Conservation (phyloP, 1,140 invertebrate species). For the Nilaparvata lugens region DNA sequence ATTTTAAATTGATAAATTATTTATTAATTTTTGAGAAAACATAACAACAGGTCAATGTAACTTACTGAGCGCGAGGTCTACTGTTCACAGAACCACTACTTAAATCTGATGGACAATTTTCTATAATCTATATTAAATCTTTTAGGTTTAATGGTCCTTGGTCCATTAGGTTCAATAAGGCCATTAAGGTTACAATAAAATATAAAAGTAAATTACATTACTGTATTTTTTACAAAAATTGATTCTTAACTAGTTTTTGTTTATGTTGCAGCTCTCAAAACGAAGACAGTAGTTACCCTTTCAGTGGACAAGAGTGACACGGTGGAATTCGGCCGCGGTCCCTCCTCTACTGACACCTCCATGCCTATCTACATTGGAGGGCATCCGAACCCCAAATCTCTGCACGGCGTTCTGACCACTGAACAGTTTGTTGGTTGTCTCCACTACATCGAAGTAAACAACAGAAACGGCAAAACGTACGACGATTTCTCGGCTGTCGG, state of each 20-base stretch:
- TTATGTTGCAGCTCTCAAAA: slow-evolving; percentile 62
- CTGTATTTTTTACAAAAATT: background rate
- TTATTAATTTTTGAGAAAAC: no score
- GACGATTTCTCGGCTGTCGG: slow-evolving; percentile 47
- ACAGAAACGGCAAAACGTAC: slow-evolving; percentile 46
- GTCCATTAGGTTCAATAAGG: no score
- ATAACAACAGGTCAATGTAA: no score
- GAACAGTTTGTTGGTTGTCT: slow-evolving; percentile 78
- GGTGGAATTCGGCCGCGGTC: slow-evolving; percentile 55
- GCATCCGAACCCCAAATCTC: slow-evolving; percentile 44
- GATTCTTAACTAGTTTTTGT: slow-evolving; percentile 9
- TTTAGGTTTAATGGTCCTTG: no score
- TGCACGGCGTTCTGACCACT: slow-evolving; percentile 47
- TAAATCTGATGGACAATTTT: no score
- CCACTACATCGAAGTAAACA: slow-evolving; percentile 55
- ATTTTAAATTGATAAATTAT: no score
- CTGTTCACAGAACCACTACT: no score
- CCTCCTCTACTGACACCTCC: slow-evolving; percentile 63
- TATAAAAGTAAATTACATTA: no score
- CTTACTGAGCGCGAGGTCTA: no score
- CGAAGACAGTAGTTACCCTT: slow-evolving; percentile 71
- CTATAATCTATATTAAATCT: no score
- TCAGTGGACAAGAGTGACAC: slow-evolving; percentile 65
- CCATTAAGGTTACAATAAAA: no score
- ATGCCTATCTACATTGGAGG: slow-evolving; percentile 86